phyloP scores from a whole-genome alignment of 2,888 invertebrate species.

The Tenthredo distinguenda region DNA sequence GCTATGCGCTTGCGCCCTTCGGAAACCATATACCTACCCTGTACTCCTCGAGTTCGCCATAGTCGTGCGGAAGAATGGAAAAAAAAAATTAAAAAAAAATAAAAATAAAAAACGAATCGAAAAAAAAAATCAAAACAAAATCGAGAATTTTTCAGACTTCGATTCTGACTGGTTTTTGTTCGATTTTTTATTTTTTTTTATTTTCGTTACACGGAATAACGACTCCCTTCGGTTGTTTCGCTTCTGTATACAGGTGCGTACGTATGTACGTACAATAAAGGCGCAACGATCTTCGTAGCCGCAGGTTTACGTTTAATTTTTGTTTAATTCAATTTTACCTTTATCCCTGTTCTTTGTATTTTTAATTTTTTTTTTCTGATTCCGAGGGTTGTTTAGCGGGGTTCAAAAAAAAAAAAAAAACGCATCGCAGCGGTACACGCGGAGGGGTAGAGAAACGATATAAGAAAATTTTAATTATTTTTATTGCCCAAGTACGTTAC shows the following conservation, averaged over 20 bases:
- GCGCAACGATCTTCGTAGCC: too few relatives aligned
- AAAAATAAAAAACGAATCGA: neutral
- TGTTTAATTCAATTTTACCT: neutral
- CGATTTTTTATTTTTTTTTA: neutral
- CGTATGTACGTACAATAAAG: too few relatives aligned
- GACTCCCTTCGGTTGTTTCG: too few relatives aligned
- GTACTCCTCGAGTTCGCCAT: neutral
- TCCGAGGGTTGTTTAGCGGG: neutral
- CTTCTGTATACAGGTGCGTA: too few relatives aligned
- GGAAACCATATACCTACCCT: neutral
- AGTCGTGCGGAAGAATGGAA: neutral
- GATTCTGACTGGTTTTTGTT: neutral
- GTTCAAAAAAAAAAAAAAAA: too few relatives aligned
- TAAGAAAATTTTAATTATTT: constrained; percentile 18
- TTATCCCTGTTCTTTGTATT: neutral
- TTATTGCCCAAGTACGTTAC: neutral
- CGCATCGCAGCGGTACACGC: neutral
- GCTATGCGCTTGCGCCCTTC: constrained; percentile 64
- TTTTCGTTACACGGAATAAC: neutral
- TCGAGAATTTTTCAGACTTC: neutral
- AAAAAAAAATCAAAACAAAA: neutral
- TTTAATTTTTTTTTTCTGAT: neutral
- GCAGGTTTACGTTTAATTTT: neutral
- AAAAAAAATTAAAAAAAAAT: too few relatives aligned
- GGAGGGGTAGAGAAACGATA: neutral